Evolutionary conservation across 2,888 invertebrate species (phyloP), one percentile per base, ranked within the genome.

Genomic region (Plagiodera versicolora): DNA sequence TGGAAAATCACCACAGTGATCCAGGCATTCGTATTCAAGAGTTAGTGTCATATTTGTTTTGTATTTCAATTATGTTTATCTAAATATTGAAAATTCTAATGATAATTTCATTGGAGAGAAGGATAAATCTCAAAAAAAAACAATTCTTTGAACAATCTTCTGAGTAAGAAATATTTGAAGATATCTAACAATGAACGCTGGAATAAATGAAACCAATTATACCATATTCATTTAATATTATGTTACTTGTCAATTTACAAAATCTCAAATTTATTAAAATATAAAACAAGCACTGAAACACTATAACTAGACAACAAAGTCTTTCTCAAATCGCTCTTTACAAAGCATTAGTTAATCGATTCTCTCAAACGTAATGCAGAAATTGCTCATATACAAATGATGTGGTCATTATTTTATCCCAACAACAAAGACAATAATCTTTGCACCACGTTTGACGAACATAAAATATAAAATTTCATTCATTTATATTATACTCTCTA

Each of bases 251-350:
- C 57, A 53, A 35, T 56, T 61, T 57, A 56, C 56, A 61, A 57
- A 57, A 53, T 61, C 46, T 59, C 49, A 49, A 48, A 54, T 30
- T 61, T 61, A 61, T 39, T 61, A 61, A 58, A 61, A 61, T 61
- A 61, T 61, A 61, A 61, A 61, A 58, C 54, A 61, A 55, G 54
- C 54, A 28, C 57, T 54, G 35, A 39, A 52, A 46, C 57, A 50
- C 58, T 54, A 54, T 49, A 59, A 54, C 53, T 56, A 60, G 46
- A 58, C 28, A 56, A 61, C 61, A 61, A 58, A 57, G 53, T 48
- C 44, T 24, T 28, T 32, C 28, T 46, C 18, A 49, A 14, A 35
- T 30, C 10, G 32, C 24, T 56, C 48, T 48, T 19, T 35, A 48
- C 48, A 56, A 48, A 48, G 48, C 35, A 35, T 48, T 32, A 56